phyloP scores from a whole-genome alignment of 2,888 invertebrate genomes.

The Idaea straminata region DNA sequence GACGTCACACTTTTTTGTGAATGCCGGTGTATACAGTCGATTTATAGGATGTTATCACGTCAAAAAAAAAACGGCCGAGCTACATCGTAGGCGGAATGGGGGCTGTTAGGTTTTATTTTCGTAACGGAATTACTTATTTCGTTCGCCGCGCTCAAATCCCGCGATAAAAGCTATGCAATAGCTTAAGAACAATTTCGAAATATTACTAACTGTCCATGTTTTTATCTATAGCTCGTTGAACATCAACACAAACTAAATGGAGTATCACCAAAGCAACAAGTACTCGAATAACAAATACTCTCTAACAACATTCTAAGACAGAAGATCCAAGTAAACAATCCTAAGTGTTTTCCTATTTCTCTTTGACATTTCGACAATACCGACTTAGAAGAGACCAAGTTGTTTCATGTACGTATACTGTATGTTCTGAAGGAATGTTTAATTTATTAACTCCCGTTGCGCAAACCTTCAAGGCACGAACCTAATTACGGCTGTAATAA shows the following conservation, averaged over 20 bases:
- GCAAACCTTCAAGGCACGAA: slow-evolving; percentile 60
- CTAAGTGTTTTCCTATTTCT: slow-evolving; percentile 51
- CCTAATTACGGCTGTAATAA: slow-evolving; percentile 70
- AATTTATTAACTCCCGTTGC: slow-evolving; percentile 59
- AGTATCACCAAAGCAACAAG: slow-evolving; percentile 7
- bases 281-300: slow-evolving; percentile 23
- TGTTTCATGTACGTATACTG: slow-evolving; percentile 36
- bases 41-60: too few species aligned
- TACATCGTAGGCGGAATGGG: too few species aligned
- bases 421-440: slow-evolving; percentile 49
- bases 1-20: too few species aligned
- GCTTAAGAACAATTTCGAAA: background rate
- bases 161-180: too few species aligned
- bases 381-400: slow-evolving; percentile 21
- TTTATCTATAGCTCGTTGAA: background rate
- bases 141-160: too few species aligned
- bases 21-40: too few species aligned
- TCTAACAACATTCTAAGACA: slow-evolving; percentile 24
- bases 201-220: background rate
- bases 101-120: too few species aligned
- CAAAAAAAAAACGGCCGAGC: too few species aligned
- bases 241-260: background rate
- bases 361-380: slow-evolving; percentile 44
- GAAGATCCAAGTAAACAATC: slow-evolving; percentile 40
- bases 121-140: too few species aligned